Conservation (phyloP, 2,113 vertebrate species). For the Siniperca knerii region DNA sequence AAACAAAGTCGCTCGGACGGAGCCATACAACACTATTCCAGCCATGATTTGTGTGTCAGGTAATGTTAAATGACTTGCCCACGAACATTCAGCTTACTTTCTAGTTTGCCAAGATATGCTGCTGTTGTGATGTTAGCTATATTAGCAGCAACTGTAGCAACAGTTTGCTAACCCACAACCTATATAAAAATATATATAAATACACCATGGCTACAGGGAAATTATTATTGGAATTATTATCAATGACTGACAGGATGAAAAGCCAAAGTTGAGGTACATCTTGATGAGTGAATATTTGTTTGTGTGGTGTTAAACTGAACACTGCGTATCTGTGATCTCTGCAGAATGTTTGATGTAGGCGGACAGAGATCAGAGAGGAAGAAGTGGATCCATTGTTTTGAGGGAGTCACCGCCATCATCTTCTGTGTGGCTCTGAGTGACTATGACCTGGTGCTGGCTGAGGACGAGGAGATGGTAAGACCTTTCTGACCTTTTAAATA, state of each 20-base stretch:
- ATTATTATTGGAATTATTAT: background rate
- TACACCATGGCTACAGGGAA: background rate
- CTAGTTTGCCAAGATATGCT: too few species aligned
- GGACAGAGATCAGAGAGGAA: slow-evolving; percentile 98
- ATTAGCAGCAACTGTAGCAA: too few species aligned
- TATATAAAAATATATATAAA: too few species aligned
- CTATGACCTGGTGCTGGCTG: slow-evolving; percentile 97
- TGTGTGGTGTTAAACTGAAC: slow-evolving; percentile 1
- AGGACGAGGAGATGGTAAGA: slow-evolving; percentile 98
- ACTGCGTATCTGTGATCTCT: slow-evolving; percentile 44
- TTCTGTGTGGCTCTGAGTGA: slow-evolving; percentile 98
- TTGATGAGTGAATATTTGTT: background rate
- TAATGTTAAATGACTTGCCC: too few species aligned
- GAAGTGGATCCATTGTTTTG: slow-evolving; percentile 99
- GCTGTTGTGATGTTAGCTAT: too few species aligned
- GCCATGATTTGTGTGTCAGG: too few species aligned
- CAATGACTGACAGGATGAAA: background rate
- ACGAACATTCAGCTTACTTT: too few species aligned
- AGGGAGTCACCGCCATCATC: slow-evolving; percentile 98
- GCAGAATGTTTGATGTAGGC: slow-evolving; percentile 99
- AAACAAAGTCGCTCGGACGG: too few species aligned
- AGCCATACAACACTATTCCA: too few species aligned
- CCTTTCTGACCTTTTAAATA: fast-evolving
- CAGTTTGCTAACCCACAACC: too few species aligned
- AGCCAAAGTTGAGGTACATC: background rate